Base-by-base conservation (phyloP, 1,140 invertebrate genomes). In the Drosophila kikkawai region DNA sequence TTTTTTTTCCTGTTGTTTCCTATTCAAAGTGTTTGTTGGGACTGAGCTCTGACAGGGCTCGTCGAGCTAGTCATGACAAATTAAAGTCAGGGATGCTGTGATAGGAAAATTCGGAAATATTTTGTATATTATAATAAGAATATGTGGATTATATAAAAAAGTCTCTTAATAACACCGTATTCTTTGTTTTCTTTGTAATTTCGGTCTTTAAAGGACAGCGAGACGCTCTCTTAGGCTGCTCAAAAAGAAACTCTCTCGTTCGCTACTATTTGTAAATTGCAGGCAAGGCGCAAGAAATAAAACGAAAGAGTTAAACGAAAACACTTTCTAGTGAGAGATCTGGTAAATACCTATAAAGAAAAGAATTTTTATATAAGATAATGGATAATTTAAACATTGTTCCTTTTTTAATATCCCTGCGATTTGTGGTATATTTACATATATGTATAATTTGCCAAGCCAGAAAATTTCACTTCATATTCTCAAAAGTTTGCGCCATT, bases 401-500 rank as follows among this genome's bases (percentile, higher is more conserved):
- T 29, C 6, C 5, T 29, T 29, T 29, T 29, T 29, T 4, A 4
- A 42, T 42, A 17, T 9, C 8, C 7, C 41, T 6, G 19, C 45
- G 13, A 19, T 7, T 19, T 45, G 17, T 45, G 42, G 8, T 42
- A 17, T 8, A 37, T 3, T 5, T 17, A 44, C 2, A 17, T 3
- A 37, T 37, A 60, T 37, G 55, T 65, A 69, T 44, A 44, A 77
- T 70, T 78, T 80, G 73, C 66, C 68, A 48, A 75, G 65, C 74
- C 63, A 80, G 50, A 60, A 55, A 88, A 75, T 71, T 84, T 83
- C 73, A 80, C 61, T 87, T 88, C 59, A 87, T 88, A 84, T 84
- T 69, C 82, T 74, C 65, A 68, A 73, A 68, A 70, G 68, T 65
- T 71, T 65, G 45, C 60, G 44, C 79, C 82, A 86, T 86, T 87